These are phyloP conservation scores for Macrosoma leucophasiata DNA, from an alignment of 2,888 invertebrate genomes.

Conservation along the genomic window DNA sequence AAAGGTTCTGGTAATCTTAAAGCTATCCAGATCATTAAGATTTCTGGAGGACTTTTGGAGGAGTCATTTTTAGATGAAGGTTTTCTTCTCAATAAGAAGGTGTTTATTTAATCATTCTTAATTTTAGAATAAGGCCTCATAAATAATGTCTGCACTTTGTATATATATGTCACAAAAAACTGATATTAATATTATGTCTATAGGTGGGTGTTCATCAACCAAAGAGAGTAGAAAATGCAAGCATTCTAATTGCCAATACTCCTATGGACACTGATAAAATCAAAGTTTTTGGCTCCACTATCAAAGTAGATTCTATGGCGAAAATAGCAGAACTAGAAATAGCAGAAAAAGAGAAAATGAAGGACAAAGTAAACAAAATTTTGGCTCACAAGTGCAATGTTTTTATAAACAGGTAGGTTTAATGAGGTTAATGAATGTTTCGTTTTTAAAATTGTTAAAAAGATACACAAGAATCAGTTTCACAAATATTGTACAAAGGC, in stretches of 20 bases:
- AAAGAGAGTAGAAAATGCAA: slow-evolving; percentile 94
- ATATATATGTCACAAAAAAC: neutral
- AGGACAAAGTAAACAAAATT: slow-evolving; percentile 98
- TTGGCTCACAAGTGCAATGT: slow-evolving; percentile 96
- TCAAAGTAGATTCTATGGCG: slow-evolving; percentile 92
- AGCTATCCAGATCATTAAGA: slow-evolving; percentile 98
- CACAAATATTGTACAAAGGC: no score
- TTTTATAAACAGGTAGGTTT: slow-evolving; percentile 90
- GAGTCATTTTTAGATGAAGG: slow-evolving; percentile 98
- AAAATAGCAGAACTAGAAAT: slow-evolving; percentile 98
- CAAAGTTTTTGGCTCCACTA: slow-evolving; percentile 98
- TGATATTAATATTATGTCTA: slow-evolving; percentile 12
- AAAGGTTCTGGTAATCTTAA: slow-evolving; percentile 97
- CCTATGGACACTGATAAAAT: slow-evolving; percentile 99
- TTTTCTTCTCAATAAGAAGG: slow-evolving; percentile 96
- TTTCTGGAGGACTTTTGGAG: slow-evolving; percentile 92
- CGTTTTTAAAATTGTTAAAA: no score
- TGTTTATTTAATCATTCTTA: slow-evolving; percentile 22
- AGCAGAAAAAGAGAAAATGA: slow-evolving; percentile 99
- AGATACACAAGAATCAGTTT: no score
- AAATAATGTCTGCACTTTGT: slow-evolving; percentile 2
- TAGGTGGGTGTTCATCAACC: slow-evolving; percentile 97
- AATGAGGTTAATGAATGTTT: slow-evolving; percentile 1
- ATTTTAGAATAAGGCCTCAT: neutral
- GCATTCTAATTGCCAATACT: slow-evolving; percentile 98